Percentiles rank a stretch among this genome's conserved stretches.
These are phyloP conservation scores for Odontesthes bonariensis DNA, from an alignment of 2,113 vertebrate genomes.

Conservation along the genomic window DNA sequence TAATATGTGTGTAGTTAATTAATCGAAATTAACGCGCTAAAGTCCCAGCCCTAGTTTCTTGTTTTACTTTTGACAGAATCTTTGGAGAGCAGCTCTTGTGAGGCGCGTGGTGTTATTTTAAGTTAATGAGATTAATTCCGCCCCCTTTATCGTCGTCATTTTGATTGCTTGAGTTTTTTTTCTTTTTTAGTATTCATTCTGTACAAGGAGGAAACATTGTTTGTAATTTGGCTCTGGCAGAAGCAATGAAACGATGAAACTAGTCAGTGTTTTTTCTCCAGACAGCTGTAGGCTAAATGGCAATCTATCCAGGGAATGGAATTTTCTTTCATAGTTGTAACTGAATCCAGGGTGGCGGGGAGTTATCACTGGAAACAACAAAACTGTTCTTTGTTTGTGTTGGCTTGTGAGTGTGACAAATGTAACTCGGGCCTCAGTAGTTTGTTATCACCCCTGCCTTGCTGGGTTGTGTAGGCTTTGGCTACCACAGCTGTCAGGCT, in stretches of 20 bases:
- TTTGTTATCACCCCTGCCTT: constrained; percentile 46
- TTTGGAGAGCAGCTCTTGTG: constrained; percentile 15
- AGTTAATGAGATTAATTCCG: constrained; percentile 39
- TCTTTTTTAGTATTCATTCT: neutral
- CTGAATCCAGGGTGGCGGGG: constrained; percentile 21
- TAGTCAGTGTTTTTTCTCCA: constrained; percentile 34
- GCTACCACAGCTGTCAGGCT: constrained; percentile 53
- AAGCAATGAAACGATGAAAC: constrained; percentile 29
- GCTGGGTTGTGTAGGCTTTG: constrained; percentile 43
- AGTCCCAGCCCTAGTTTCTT: neutral
- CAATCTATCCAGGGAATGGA: constrained; percentile 36
- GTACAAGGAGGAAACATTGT: constrained; percentile 4
- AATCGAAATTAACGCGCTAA: too few species aligned
- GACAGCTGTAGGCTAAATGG: constrained; percentile 49
- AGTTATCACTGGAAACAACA: constrained; percentile 47
- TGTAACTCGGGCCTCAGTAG: constrained; percentile 47
- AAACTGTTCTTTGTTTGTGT: constrained; percentile 39
- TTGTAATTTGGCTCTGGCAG: constrained; percentile 22
- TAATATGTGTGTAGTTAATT: too few species aligned
- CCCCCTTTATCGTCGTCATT: constrained; percentile 50
- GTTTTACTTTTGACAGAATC: constrained; percentile 10
- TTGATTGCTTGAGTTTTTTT: constrained; percentile 19
- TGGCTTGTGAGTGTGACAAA: constrained; percentile 56
- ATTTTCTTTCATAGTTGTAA: constrained; percentile 49
- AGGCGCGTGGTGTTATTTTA: constrained; percentile 12